phyloP scores from a whole-genome alignment of 2,888 invertebrate species.

The Lepidocyrtinus sp. region DNA sequence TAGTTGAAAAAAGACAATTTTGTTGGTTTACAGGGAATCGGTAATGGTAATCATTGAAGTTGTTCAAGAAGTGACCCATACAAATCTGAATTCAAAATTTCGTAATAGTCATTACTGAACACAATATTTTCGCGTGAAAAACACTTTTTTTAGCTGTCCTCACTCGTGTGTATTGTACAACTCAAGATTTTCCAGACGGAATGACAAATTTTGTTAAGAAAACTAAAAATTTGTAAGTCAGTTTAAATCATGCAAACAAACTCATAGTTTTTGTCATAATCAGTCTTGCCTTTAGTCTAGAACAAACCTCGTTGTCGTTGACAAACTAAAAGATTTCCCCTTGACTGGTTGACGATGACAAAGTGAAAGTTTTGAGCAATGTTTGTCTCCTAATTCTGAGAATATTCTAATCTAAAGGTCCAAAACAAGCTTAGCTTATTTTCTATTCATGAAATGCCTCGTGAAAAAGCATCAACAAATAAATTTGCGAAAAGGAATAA shows the following conservation, averaged over 20 bases:
- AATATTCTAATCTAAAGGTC: neutral
- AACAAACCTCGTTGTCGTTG: neutral
- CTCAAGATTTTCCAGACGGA: too few species aligned
- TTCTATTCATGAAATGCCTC: conserved; percentile 45
- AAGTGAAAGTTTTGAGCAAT: neutral
- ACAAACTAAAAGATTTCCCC: neutral
- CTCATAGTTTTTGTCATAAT: conserved; percentile 15
- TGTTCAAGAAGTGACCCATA: too few species aligned
- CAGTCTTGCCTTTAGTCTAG: conserved; percentile 6
- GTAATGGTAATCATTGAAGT: too few species aligned
- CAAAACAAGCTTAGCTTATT: neutral
- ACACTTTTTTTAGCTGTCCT: too few species aligned
- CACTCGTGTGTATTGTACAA: too few species aligned
- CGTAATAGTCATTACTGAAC: too few species aligned
- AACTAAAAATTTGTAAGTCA: too few species aligned
- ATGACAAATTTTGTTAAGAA: too few species aligned
- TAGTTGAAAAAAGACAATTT: too few species aligned
- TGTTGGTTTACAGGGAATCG: too few species aligned
- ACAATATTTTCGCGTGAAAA: too few species aligned
- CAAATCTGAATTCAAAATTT: too few species aligned
- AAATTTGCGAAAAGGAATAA: conserved; percentile 43
- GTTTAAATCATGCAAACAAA: conserved; percentile 7
- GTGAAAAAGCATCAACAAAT: conserved; percentile 38
- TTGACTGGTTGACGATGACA: neutral
- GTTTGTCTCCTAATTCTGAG: neutral